Evolutionary conservation across 2,113 vertebrate species (phyloP).

Genomic region (Nannobrachium achirus): DNA sequence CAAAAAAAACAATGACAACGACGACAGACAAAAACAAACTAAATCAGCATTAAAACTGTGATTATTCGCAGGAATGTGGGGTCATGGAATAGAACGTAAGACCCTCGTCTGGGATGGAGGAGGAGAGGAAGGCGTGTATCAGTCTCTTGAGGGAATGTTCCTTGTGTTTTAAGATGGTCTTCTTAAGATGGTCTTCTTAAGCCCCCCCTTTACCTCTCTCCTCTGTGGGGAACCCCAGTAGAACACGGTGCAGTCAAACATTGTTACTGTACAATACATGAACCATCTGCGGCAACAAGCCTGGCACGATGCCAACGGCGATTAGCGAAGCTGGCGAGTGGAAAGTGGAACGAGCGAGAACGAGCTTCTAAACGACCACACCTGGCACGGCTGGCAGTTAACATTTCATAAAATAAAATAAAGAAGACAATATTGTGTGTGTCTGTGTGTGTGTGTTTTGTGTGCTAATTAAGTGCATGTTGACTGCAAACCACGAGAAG

Average conservation of each 20-base stretch:
- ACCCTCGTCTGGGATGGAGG: constrained; percentile 23
- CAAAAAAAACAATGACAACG: constrained; percentile 21
- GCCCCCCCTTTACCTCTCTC: constrained; percentile 30
- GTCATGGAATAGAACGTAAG: constrained; percentile 36
- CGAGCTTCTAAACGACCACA: constrained; percentile 28
- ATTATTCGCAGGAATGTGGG: constrained; percentile 41
- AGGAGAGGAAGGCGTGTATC: constrained; percentile 1
- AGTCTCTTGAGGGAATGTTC: constrained; percentile 58
- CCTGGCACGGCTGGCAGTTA: constrained; percentile 44
- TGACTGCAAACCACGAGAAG: constrained; percentile 55
- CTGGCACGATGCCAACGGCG: constrained; percentile 27
- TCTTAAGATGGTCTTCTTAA: too few relatives aligned
- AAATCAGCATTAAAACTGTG: constrained; percentile 61
- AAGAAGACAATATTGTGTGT: constrained; percentile 40
- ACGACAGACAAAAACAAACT: constrained; percentile 36
- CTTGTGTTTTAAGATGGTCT: constrained; percentile 51
- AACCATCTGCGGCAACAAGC: constrained; percentile 18
- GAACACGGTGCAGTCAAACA: constrained; percentile 14
- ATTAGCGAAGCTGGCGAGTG: constrained; percentile 6
- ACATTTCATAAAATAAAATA: constrained; percentile 45
- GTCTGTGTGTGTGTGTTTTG: background rate
- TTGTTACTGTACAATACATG: constrained; percentile 29
- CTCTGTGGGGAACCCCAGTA: constrained; percentile 41
- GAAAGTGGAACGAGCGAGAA: constrained; percentile 32
- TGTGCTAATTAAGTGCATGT: constrained; percentile 53